Percentiles rank a stretch among this genome's conserved stretches.
phyloP scores from a whole-genome alignment of 2,888 invertebrate genomes.

The Chromoteleia sp. region DNA sequence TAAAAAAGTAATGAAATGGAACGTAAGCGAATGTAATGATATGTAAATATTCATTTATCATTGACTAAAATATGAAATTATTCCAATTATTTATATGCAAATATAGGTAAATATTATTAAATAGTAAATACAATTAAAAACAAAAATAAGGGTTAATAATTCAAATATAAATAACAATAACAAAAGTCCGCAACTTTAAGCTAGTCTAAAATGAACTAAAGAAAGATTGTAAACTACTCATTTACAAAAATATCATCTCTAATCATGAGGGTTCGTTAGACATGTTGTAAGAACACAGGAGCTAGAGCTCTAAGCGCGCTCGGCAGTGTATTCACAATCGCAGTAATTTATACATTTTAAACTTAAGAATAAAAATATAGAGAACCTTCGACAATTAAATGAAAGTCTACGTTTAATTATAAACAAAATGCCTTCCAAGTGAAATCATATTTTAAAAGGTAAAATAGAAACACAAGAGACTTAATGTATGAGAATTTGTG shows the following conservation, averaged over 20 bases:
- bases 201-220: constrained; percentile 6
- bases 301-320: constrained; percentile 83
- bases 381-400: constrained; percentile 59
- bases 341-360: constrained; percentile 79
- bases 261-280: constrained; percentile 65
- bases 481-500: constrained; percentile 19
- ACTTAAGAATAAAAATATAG: constrained; percentile 75
- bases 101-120: no score
- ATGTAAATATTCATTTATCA: not conserved
- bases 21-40: no score
- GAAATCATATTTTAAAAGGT: not conserved
- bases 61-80: not conserved
- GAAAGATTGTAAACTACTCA: constrained; percentile 3
- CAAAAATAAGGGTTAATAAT: not conserved
- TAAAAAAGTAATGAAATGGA: not conserved
- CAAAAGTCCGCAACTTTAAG: not conserved
- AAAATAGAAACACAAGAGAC: constrained; percentile 14
- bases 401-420: not conserved
- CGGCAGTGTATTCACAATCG: constrained; percentile 85
- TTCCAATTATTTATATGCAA: no score
- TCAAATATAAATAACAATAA: not conserved
- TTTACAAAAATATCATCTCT: constrained; percentile 46
- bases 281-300: constrained; percentile 72
- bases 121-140: no score
- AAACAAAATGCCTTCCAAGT: not conserved